Evolutionary conservation across 2,797 vertebrate genomes (phyloP), one percentile per base, ranked within the genome.

Genomic region (Oreonectes daqikongensis): DNA sequence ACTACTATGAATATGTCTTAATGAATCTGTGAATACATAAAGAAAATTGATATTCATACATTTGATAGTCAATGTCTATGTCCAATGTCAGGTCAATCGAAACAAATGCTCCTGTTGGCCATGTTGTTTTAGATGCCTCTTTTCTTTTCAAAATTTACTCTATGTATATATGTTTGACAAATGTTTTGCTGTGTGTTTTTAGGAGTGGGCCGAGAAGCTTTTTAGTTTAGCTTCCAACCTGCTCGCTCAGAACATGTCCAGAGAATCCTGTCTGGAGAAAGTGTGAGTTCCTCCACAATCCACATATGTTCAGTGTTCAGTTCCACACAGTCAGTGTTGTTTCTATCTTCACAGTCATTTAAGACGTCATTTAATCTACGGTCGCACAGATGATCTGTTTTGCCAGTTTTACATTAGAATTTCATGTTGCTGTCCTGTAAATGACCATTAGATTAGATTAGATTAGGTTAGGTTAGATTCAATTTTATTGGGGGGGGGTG

Each of bases 181-280:
- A 32, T 81, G 44, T 61, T 10, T 72, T 80, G 48, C 85, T 87
- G 82, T 82, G 69, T 92, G 84, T 84, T 67, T 89, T 11, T 86
- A 99, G 97, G 96, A 97, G 90, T 99, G 98, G 98, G 94, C 97
- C 32, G 96, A 95, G 75, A 95, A 97, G 86, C 93, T 99, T 85
- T 99, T 99, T 91, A 95, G 88, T 85, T 88, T 99, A 92, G 95
- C 95, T 26, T 97, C 97, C 55, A 99, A 99, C 86, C 84, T 99
- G 59, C 79, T 99, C 91, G 95, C 96, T 9, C 98, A 99, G 90
- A 99, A 99, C 88, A 95, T 96, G 95, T 97, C 96, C 64, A 95
- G 96, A 85, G 96, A 99, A 0, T 93, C 94, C 3, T 96, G 96
- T 90, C 93, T 99, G 81, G 96, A 98, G 87, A 99, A 99, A 92